Percentiles rank a stretch among this genome's conserved stretches.
phyloP scores from a whole-genome alignment of 2,888 invertebrate species.

The Tenthredo amoena region DNA sequence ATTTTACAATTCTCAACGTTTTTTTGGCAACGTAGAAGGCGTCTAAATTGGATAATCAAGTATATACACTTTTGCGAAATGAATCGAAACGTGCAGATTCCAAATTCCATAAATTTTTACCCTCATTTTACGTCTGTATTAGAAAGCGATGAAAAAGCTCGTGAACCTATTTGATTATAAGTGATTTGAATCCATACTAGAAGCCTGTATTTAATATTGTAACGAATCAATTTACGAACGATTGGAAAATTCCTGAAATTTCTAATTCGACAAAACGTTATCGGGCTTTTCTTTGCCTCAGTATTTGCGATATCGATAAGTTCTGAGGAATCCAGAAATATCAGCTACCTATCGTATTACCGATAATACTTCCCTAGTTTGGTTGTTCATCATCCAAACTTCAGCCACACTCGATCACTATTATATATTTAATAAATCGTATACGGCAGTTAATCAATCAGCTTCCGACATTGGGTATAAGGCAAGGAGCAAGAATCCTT shows the following conservation, averaged over 20 bases:
- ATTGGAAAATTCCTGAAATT: neutral
- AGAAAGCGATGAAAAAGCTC: neutral
- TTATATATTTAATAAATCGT: neutral
- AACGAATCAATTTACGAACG: no score
- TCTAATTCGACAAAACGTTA: neutral
- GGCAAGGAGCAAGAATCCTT: neutral
- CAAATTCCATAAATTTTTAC: slow-evolving; percentile 9
- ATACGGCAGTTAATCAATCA: neutral
- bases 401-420: neutral
- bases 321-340: neutral
- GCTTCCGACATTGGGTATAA: neutral
- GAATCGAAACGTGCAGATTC: neutral
- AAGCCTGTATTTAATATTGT: neutral
- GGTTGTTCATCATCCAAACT: neutral
- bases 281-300: neutral
- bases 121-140: slow-evolving; percentile 1
- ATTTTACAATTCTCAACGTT: neutral
- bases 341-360: neutral
- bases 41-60: neutral
- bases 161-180: neutral
- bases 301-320: neutral
- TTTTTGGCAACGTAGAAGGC: neutral
- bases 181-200: neutral
- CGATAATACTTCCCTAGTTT: neutral
- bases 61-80: neutral